phyloP scores from a whole-genome alignment of 92 coral and sea anemone species.

The Epizoanthus stellaris region DNA sequence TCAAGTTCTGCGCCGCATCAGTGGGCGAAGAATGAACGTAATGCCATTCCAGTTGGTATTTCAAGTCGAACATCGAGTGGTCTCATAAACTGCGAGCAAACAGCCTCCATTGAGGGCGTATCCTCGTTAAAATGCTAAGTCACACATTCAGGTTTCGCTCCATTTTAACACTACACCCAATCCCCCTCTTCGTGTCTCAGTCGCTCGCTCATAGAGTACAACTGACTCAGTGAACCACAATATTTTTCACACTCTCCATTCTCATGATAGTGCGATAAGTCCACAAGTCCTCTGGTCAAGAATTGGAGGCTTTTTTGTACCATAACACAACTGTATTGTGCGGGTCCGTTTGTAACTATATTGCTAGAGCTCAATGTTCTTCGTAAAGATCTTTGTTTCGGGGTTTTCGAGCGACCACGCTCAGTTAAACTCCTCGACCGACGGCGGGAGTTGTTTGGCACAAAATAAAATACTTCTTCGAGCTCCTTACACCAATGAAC shows the following conservation, averaged over 20 bases:
- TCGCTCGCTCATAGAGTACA: conserved; percentile 66
- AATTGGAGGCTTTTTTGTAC: conserved; percentile 69
- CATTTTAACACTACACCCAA: conserved; percentile 51
- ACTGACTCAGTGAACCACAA: conserved; percentile 57
- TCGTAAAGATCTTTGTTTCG: conserved; percentile 40
- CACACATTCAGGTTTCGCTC: background rate
- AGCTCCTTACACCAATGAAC: conserved; percentile 73
- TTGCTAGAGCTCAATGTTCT: conserved; percentile 31
- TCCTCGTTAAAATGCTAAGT: background rate
- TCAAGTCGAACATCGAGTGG: too few species aligned
- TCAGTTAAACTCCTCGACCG: conserved; percentile 54
- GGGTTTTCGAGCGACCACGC: conserved; percentile 38
- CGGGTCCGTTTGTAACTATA: conserved; percentile 48
- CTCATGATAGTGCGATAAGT: conserved; percentile 38
- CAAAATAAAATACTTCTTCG: conserved; percentile 63
- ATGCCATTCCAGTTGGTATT: too few species aligned
- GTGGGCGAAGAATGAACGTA: too few species aligned
- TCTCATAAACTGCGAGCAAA: background rate
- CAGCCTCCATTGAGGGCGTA: too few species aligned
- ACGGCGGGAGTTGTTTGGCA: conserved; percentile 44
- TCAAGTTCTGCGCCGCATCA: too few species aligned
- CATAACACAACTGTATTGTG: conserved; percentile 61
- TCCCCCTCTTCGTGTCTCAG: conserved; percentile 69
- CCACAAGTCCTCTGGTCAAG: conserved; percentile 55
- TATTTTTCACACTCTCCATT: conserved; percentile 46